Conservation (phyloP, 2,113 vertebrate species). For the Stigmatopora nigra region DNA sequence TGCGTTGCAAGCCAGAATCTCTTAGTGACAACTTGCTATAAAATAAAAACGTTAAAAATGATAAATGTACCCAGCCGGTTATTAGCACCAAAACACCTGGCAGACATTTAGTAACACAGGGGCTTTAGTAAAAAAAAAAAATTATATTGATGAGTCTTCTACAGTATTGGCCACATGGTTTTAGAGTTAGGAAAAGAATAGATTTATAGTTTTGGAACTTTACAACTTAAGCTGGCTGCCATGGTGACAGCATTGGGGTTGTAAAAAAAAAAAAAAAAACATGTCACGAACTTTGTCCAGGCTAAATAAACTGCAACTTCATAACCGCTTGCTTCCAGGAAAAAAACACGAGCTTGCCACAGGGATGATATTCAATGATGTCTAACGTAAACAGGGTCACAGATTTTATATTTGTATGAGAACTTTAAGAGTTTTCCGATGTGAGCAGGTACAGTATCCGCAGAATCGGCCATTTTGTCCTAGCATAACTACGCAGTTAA, state of each 20-base stretch:
- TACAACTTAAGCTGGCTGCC: not conserved
- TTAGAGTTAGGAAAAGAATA: not conserved
- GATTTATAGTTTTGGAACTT: not conserved
- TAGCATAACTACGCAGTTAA: conserved; percentile 49
- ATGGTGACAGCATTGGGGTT: not conserved
- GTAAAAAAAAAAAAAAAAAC: too few species aligned
- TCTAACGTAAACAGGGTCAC: conserved; percentile 14
- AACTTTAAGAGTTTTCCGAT: conserved; percentile 32
- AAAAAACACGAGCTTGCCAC: not conserved
- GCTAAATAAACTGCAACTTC: conserved; percentile 8
- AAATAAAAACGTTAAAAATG: not conserved
- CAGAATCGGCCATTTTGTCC: conserved; percentile 39
- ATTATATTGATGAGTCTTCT: not conserved
- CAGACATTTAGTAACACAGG: not conserved
- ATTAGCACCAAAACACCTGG: not conserved
- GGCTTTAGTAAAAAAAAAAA: not conserved
- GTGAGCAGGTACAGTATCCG: conserved; percentile 21
- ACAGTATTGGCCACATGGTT: not conserved
- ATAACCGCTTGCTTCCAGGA: not conserved
- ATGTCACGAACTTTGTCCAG: conserved; percentile 3
- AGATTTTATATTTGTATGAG: conserved; percentile 28
- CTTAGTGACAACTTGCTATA: not conserved
- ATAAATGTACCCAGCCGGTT: not conserved
- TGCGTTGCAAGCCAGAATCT: not conserved
- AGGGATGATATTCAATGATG: conserved; percentile 6